These are phyloP conservation scores for Falco concolor DNA, from an alignment of 2,797 vertebrate genomes.

Conservation along the genomic window DNA sequence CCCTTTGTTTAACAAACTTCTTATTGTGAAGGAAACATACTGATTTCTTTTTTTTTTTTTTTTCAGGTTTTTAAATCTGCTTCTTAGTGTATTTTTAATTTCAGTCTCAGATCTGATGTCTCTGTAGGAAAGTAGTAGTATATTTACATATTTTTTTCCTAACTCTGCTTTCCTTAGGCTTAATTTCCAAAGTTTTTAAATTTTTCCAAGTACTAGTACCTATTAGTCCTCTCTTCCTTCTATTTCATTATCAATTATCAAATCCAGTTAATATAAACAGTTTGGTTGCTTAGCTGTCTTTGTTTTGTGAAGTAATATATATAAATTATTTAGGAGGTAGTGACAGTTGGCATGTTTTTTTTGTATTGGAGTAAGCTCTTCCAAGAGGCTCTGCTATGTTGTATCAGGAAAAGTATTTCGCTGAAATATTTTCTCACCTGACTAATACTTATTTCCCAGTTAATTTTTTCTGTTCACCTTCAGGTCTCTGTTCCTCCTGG, in stretches of 20 bases:
- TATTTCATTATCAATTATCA: not conserved
- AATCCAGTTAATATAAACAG: not conserved
- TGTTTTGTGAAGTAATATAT: not conserved
- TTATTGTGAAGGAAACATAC: not conserved
- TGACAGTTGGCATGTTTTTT: not conserved
- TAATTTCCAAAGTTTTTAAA: not conserved
- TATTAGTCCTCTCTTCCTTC: not conserved
- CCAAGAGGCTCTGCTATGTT: not conserved
- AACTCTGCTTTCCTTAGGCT: not conserved
- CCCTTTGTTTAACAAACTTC: not conserved
- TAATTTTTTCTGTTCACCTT: not conserved
- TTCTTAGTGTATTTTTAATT: not conserved
- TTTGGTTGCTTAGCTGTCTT: not conserved
- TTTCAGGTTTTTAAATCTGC: not conserved
- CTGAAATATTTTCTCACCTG: not conserved
- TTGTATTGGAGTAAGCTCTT: not conserved
- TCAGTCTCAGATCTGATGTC: not conserved
- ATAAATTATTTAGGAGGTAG: not conserved
- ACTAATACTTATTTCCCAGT: not conserved
- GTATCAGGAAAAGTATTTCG: not conserved
- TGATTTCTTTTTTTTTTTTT: not conserved
- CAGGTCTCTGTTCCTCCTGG: conserved; percentile 91
- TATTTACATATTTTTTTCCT: not conserved
- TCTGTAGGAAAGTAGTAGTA: not conserved
- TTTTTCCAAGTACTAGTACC: not conserved